Percentiles rank a stretch among this genome's conserved stretches.
phyloP scores from a whole-genome alignment of 2,888 invertebrate species.

The Norana najaformis region DNA sequence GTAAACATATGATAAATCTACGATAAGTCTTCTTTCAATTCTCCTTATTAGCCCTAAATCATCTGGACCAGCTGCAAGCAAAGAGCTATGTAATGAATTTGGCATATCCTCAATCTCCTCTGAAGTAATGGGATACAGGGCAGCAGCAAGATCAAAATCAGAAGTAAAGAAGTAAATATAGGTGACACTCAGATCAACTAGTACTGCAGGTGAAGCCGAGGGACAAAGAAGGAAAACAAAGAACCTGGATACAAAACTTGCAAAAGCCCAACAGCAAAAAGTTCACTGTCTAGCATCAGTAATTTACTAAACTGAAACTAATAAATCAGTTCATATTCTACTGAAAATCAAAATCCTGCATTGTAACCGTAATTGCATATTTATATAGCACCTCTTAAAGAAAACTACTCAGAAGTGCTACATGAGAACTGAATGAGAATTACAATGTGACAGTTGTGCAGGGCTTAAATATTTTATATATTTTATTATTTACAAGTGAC shows the following conservation, averaged over 20 bases:
- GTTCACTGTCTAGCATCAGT: conserved; percentile 81
- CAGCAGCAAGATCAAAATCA: not conserved
- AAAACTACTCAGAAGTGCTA: no score
- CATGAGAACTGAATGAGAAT: not conserved
- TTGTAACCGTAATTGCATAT: no score
- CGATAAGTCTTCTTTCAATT: not conserved
- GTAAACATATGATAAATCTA: not conserved
- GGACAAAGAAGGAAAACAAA: not conserved
- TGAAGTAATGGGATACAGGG: not conserved
- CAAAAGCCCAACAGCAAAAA: conserved; percentile 93
- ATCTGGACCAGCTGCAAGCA: not conserved
- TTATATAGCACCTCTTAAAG: no score
- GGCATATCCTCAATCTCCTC: not conserved
- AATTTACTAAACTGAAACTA: not conserved
- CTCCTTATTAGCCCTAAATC: not conserved
- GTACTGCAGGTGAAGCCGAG: no score
- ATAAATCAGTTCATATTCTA: not conserved
- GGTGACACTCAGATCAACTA: no score
- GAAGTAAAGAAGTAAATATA: not conserved
- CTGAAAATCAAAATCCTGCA: not conserved
- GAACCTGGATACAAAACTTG: not conserved
- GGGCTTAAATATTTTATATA: not conserved
- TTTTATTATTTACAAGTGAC: not conserved
- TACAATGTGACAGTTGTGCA: not conserved
- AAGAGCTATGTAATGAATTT: not conserved